Conservation (phyloP, 2,797 vertebrate genomes). For the Enteromius treurensis region DNA sequence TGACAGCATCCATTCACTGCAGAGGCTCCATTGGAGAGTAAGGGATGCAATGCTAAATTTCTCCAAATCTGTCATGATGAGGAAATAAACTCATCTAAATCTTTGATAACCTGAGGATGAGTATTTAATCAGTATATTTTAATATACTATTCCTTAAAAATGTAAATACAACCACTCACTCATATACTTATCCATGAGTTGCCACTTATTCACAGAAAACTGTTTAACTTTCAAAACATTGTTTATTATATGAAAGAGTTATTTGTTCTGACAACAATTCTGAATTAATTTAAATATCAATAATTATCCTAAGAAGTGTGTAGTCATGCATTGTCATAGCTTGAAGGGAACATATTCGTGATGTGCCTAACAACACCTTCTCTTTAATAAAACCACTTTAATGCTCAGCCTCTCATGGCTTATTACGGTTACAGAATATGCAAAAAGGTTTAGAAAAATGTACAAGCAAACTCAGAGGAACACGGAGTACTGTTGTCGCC, state of each 20-base stretch:
- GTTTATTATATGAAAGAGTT: not conserved
- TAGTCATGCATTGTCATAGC: not conserved
- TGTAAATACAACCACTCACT: not conserved
- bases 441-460: not conserved
- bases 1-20: not conserved
- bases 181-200: not conserved
- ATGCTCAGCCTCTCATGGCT: not conserved
- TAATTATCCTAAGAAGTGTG: not conserved
- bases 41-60: not conserved
- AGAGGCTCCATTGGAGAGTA: not conserved
- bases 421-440: not conserved
- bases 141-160: not conserved
- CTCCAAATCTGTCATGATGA: not conserved
- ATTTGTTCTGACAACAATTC: not conserved
- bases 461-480: not conserved
- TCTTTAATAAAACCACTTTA: not conserved
- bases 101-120: not conserved
- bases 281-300: not conserved
- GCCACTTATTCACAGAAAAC: not conserved
- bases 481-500: not conserved
- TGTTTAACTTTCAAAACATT: not conserved
- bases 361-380: slow-evolving; percentile 1
- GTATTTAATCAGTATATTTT: not conserved
- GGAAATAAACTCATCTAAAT: not conserved
- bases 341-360: not conserved